Evolutionary conservation across 1,140 invertebrate species (phyloP), one percentile per base, ranked within the genome.

Genomic region (Paracyclopina nana): DNA sequence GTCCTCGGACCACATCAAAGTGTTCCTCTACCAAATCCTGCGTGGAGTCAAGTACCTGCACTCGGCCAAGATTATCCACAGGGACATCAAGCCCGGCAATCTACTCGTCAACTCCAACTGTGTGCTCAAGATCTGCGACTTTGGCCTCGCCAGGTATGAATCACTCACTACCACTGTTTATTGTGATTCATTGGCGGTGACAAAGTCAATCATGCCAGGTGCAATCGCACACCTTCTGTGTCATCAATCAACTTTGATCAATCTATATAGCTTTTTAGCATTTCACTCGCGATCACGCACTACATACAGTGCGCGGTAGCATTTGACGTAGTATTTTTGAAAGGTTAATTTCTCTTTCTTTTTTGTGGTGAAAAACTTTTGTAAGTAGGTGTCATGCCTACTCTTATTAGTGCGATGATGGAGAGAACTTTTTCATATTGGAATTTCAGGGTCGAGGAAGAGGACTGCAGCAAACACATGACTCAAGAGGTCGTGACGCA

Each of bases 81-180:
- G 94, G 62, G 94, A 98, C 68, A 96, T 98, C 60, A 98, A 98
- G 65, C 92, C 92, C n/a, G 91, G 91, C 52, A 97, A 97, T 68
- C 72, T 97, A 52, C 72, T 98, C 59, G 91, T 97, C 57, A 98
- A 97, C 70, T 90, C 85, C 65, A 96, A 97, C 70, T 97, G 92
- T 70, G 82, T 94, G 60, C 73, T 98, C 55, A 96, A 96, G 38
- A 50, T 50, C 25, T 50, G 48, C 24, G 48, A 50, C 24, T 50
- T 16, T 24, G 48, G 48, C 16, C 24, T 50, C n/a, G 48, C 48
- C 9, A 41, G 75, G 80, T 83, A 64, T 68, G 65, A 57, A 8
- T 18, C 28, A 40, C 25, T n/a, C n/a, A n/a, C n/a, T n/a, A 16
- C n/a, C 12, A 16, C 16, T 1, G 14, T 28, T 2, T 14, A 50